Conservation (phyloP, 2,888 invertebrate genomes). For the Melieria omissa region DNA sequence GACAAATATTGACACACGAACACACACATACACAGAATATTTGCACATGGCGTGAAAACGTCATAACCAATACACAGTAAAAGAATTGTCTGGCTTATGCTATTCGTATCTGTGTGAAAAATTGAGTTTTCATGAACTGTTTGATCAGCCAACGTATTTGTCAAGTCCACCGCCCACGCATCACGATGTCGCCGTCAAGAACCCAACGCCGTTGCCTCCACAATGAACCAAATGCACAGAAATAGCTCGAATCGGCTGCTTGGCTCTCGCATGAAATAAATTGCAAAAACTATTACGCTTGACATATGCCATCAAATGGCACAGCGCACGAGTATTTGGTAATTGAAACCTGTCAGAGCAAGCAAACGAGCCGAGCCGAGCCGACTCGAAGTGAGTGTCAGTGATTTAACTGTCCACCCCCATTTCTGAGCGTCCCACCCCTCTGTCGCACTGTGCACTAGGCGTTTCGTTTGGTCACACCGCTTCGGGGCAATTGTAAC, state of each 20-base stretch:
- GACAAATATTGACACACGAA: background rate
- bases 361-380: no score
- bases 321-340: slow-evolving; percentile 3
- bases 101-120: no score
- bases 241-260: slow-evolving; percentile 8
- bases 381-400: no score
- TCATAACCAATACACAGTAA: background rate
- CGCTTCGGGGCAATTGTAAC: no score
- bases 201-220: background rate
- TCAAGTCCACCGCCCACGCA: slow-evolving; percentile 17
- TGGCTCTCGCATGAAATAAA: slow-evolving; percentile 32
- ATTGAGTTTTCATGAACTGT: no score
- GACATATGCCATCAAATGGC: slow-evolving; percentile 43
- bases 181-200: slow-evolving; percentile 7
- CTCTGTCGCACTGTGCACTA: no score
- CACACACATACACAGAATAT: background rate
- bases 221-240: slow-evolving; percentile 12
- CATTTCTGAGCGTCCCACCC: no score
- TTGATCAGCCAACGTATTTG: background rate
- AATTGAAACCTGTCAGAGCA: slow-evolving; percentile 8
- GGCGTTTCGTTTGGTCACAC: no score
- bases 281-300: slow-evolving; percentile 41
- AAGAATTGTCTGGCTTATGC: background rate
- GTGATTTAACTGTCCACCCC: no score
- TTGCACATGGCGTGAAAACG: background rate